A percentile compares a stretch with the other conserved stretches of the same genome.
Evolutionary conservation across 2,113 vertebrate species (phyloP).

Genomic region (Sakesphorus luctuosus): DNA sequence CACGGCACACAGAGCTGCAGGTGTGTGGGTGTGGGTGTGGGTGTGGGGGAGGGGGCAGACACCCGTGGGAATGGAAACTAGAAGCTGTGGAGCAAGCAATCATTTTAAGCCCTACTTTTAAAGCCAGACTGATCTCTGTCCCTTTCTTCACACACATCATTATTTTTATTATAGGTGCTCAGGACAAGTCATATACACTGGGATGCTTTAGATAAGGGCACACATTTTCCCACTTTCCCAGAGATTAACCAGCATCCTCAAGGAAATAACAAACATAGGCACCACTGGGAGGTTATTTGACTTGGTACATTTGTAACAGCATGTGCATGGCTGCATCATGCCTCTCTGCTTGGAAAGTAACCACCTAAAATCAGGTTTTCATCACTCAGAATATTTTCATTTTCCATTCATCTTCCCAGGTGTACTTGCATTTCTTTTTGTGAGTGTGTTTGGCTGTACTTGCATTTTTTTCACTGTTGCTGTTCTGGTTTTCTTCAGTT

Average conservation of each 20-base stretch:
- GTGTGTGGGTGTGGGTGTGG: background rate
- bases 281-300: background rate
- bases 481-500: background rate
- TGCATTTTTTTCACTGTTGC: background rate
- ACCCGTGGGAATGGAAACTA: background rate
- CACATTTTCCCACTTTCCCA: fast-evolving
- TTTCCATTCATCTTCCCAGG: background rate
- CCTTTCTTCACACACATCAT: background rate
- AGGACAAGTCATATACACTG: background rate
- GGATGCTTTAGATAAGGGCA: background rate
- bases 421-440: background rate
- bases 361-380: background rate
- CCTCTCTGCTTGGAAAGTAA: background rate
- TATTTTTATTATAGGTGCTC: background rate
- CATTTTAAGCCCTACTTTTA: background rate
- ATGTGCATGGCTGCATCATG: background rate
- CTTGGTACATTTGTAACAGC: background rate
- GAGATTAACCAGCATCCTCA: background rate
- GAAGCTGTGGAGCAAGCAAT: background rate
- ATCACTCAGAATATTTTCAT: background rate
- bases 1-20: background rate
- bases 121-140: background rate
- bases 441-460: background rate
- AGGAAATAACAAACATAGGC: background rate
- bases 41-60: background rate